These are phyloP conservation scores for Salticus scenicus DNA, from an alignment of 2,888 invertebrate genomes.

Conservation along the genomic window DNA sequence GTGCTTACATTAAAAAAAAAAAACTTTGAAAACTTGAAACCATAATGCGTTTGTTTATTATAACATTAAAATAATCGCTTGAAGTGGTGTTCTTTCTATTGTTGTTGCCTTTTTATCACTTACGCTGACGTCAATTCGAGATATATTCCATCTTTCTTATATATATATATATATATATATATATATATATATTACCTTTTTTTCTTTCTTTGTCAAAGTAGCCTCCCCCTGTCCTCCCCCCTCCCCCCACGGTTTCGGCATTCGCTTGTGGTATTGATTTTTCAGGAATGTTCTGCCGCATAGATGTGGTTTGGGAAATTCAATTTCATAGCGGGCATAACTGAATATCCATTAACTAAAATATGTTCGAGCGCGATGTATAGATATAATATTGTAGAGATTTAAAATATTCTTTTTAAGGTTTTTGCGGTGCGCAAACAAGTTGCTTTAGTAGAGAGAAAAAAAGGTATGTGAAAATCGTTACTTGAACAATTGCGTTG, in stretches of 20 bases:
- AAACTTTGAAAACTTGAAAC: no score
- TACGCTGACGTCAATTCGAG: background rate
- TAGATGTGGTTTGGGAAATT: conserved; percentile 1
- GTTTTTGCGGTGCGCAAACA: no score
- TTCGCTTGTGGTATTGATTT: background rate
- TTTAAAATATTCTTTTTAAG: no score
- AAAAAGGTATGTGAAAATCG: no score
- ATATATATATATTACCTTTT: background rate
- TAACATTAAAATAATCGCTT: background rate
- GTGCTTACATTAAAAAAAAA: no score
- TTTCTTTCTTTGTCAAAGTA: no score
- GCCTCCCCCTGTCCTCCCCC: background rate
- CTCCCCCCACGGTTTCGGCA: background rate
- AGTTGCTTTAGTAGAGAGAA: no score
- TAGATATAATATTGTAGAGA: no score
- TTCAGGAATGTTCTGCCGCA: conserved; percentile 7
- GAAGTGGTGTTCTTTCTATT: background rate
- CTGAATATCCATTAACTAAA: no score
- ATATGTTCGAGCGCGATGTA: no score
- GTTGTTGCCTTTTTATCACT: conserved; percentile 6
- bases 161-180: background rate
- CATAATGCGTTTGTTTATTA: background rate
- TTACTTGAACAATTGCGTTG: no score
- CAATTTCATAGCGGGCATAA: background rate
- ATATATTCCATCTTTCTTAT: background rate